Base-by-base conservation (phyloP, 2,888 invertebrate genomes). In the Baccha elongata region DNA sequence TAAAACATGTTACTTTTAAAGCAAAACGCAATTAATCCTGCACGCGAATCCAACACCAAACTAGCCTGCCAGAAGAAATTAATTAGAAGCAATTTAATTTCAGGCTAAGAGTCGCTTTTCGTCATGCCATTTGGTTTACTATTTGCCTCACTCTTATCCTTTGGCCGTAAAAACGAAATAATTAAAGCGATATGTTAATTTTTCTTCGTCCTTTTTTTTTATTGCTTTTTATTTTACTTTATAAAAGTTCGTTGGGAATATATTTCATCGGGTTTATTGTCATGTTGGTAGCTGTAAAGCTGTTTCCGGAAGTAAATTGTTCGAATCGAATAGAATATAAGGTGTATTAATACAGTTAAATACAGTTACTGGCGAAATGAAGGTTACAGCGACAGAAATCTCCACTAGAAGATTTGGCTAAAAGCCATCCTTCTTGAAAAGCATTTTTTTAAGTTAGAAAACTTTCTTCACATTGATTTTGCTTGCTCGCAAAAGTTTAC, bases 111-210 rank as follows among this genome's bases (percentile, higher is more conserved):
- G 74, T 62, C 74, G 53, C 62, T 74, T 67, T 62, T 62, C 60
- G 46, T 67, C 73, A 53, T 73, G 60, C 46, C 60, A 44, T 44
- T 60, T 42, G 42, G 26, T 42, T 58, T 1, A 15, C 15, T 13
- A 40, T 0, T 1, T 17, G 26, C 53, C 58, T 42, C 17, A 40
- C 55, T 26, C n/a, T 44, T 62, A 46, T 65, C 10, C 29, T 40
- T 46, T 17, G 37, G 37, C 42, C 44, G 44, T 60, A 37, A 73
- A 73, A 79, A 79, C 60, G 29, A 40, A 48, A 68, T 80, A 80
- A 74, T 80, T 80, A 80, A 74, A 42, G 67, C 50, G 68, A 64
- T 74, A 80, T 80, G 79, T 68, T 80, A 80, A 80, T 73, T 80
- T 68, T 11, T 19, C 17, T 21, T 29, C 4, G 32, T 11, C 15